Conservation (phyloP, 2,888 invertebrate species). For the Onchidella celtica region DNA sequence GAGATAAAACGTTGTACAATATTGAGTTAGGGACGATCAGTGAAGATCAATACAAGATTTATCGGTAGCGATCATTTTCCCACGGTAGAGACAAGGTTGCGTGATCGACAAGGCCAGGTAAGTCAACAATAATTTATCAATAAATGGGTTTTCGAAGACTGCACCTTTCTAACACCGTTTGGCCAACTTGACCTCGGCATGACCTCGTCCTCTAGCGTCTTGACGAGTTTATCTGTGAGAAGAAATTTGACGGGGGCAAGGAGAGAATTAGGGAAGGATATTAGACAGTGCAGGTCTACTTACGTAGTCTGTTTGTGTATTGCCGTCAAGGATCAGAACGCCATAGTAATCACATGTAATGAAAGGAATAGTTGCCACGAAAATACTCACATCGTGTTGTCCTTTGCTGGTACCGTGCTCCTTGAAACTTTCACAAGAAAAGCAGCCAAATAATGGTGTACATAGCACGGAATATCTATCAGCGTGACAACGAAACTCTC, state of each 20-base stretch:
- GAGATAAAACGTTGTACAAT: neutral
- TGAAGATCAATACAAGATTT: neutral
- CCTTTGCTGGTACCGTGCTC: neutral
- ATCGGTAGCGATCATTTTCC: neutral
- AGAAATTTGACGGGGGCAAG: neutral
- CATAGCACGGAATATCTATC: too few relatives aligned
- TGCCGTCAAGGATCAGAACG: too few relatives aligned
- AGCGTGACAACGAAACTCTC: too few relatives aligned
- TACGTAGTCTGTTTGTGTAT: too few relatives aligned
- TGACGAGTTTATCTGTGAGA: neutral
- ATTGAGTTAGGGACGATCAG: neutral
- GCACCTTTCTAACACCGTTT: neutral
- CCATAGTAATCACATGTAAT: neutral
- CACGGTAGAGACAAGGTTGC: neutral
- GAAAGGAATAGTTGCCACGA: neutral
- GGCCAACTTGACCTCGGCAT: neutral
- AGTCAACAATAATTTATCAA: neutral
- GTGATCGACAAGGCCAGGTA: neutral
- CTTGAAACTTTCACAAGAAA: too few relatives aligned
- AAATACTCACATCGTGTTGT: neutral
- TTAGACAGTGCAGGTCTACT: neutral
- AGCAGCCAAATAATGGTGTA: too few relatives aligned
- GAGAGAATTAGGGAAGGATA: neutral
- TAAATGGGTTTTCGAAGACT: neutral
- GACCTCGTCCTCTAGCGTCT: neutral